These are phyloP conservation scores for Drosophila kikkawai DNA, from an alignment of 1,140 invertebrate genomes.

Conservation along the genomic window DNA sequence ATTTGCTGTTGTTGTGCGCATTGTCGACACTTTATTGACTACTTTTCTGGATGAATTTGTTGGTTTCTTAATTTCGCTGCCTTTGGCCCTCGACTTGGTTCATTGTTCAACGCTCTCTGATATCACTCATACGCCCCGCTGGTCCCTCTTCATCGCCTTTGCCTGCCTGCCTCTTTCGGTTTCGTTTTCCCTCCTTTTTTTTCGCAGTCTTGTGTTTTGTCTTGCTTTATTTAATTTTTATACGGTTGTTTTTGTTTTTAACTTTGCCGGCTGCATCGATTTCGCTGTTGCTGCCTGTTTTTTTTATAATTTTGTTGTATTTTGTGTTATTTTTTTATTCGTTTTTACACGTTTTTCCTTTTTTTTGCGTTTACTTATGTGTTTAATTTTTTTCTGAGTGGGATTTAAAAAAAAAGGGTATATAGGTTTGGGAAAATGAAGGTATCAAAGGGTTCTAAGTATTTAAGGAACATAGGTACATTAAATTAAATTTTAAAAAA, in stretches of 20 bases:
- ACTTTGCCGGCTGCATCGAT: constrained; percentile 70
- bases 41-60: constrained; percentile 84
- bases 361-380: constrained; percentile 66
- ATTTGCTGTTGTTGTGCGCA: constrained; percentile 63
- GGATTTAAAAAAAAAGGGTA: not conserved
- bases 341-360: constrained; percentile 10
- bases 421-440: not conserved
- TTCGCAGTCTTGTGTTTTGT: constrained; percentile 3
- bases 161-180: constrained; percentile 42
- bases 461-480: not conserved
- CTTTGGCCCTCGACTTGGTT: constrained; percentile 40
- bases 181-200: constrained; percentile 24
- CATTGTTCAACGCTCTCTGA: constrained; percentile 52
- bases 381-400: constrained; percentile 66
- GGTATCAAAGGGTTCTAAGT: not conserved
- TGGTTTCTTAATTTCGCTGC: constrained; percentile 81
- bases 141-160: constrained; percentile 30
- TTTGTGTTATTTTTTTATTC: constrained; percentile 7
- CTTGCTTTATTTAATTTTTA: constrained; percentile 41
- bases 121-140: constrained; percentile 76
- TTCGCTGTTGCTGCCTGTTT: constrained; percentile 58
- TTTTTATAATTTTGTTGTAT: constrained; percentile 78
- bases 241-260: constrained; percentile 44
- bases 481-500: not conserved
- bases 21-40: constrained; percentile 84